Conservation (phyloP, 2,888 invertebrate species). For the Hypselothyrea guttata region DNA sequence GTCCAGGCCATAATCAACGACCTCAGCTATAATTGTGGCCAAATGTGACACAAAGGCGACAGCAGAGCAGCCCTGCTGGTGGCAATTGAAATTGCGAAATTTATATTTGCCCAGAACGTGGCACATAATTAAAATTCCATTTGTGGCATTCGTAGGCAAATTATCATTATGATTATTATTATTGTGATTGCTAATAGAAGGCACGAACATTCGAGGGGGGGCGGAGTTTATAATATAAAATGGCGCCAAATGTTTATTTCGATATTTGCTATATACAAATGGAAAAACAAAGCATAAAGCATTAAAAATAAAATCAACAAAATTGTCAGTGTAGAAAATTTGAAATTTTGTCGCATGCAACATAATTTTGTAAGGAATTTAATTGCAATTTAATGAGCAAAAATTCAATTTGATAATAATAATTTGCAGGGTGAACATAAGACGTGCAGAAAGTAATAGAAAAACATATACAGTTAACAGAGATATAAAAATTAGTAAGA, state of each 20-base stretch:
- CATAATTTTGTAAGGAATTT: constrained; percentile 21
- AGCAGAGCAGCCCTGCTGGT: constrained; percentile 15
- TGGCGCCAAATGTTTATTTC: constrained; percentile 14
- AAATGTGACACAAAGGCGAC: constrained; percentile 8
- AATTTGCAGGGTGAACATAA: constrained; percentile 39
- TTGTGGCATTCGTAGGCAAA: constrained; percentile 44
- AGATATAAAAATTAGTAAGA: constrained; percentile 16
- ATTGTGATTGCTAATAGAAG: neutral
- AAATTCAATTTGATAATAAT: neutral
- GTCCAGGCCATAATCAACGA: constrained; percentile 29
- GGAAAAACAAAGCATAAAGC: constrained; percentile 29
- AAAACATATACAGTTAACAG: constrained; percentile 25
- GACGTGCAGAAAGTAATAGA: constrained; percentile 44
- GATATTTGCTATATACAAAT: constrained; percentile 31
- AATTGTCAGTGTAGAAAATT: neutral
- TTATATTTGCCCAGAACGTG: constrained; percentile 41
- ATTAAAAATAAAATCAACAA: constrained; percentile 34
- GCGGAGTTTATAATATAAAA: constrained; percentile 8
- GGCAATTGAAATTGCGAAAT: constrained; percentile 37
- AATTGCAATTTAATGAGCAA: constrained; percentile 4
- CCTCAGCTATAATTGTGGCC: constrained; percentile 28
- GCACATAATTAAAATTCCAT: constrained; percentile 60
- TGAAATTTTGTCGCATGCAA: constrained; percentile 41
- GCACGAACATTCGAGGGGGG: neutral
- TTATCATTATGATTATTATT: constrained; percentile 12